phyloP scores from a whole-genome alignment of 35 echinoderm and acorn worm species.

The Apostichopus californicus region DNA sequence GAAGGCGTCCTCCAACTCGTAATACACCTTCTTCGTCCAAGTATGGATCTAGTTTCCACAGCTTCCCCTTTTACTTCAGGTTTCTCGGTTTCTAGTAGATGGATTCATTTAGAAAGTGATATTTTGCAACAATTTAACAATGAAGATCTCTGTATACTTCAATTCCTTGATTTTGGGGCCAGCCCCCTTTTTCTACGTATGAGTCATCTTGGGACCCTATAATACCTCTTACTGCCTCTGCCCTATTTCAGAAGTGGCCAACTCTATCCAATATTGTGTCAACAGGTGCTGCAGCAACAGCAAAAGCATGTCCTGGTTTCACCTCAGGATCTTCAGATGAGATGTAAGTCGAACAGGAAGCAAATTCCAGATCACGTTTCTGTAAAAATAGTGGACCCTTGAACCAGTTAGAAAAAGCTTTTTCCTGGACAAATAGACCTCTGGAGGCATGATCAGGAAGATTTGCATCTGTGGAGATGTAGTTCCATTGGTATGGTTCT shows the following conservation, averaged over 20 bases:
- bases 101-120: constrained; percentile 46
- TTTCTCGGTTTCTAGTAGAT: neutral
- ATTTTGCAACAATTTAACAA: constrained; percentile 29
- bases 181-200: no score
- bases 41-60: constrained; percentile 77
- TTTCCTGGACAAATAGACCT: constrained; percentile 18
- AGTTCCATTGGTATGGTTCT: constrained; percentile 54
- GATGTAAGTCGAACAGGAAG: neutral
- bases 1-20: constrained; percentile 71
- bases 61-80: constrained; percentile 31
- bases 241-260: neutral
- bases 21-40: constrained; percentile 70
- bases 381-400: constrained; percentile 31
- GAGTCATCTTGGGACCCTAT: neutral
- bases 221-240: constrained; percentile 27
- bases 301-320: neutral
- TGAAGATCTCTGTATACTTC: constrained; percentile 51
- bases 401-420: constrained; percentile 22
- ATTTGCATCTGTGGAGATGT: constrained; percentile 33
- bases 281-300: neutral
- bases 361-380: neutral
- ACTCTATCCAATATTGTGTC: neutral
- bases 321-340: constrained; percentile 52
- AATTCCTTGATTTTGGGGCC: neutral
- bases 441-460: constrained; percentile 57